These are phyloP conservation scores for Metallyticus violacea DNA, from an alignment of 2,888 invertebrate genomes.

Conservation along the genomic window DNA sequence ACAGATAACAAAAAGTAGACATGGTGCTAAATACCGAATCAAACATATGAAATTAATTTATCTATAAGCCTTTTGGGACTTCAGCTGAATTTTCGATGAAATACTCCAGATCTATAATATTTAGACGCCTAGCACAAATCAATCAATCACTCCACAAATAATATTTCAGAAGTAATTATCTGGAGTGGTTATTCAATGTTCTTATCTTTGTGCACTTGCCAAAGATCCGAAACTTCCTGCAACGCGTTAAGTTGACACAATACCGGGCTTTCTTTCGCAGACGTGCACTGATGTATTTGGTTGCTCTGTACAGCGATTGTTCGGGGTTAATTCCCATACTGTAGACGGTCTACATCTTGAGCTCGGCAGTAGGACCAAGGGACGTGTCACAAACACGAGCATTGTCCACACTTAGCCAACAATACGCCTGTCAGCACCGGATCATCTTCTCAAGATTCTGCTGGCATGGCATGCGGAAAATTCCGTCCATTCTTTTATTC, in stretches of 20 bases:
- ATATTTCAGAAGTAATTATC: too few relatives aligned
- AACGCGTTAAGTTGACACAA: background rate
- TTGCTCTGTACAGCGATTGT: background rate
- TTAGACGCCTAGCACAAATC: too few relatives aligned
- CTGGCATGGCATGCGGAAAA: background rate
- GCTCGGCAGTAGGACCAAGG: background rate
- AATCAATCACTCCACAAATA: too few relatives aligned
- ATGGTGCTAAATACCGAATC: too few relatives aligned
- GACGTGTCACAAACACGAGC: background rate
- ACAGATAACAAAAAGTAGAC: too few relatives aligned
- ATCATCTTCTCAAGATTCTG: background rate
- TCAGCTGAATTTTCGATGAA: too few relatives aligned
- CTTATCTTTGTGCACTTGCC: too few relatives aligned
- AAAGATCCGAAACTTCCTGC: background rate
- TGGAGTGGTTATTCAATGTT: too few relatives aligned
- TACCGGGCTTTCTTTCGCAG: background rate
- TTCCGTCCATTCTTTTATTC: background rate
- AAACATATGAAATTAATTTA: too few relatives aligned
- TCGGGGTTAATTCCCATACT: background rate
- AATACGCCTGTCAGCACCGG: background rate
- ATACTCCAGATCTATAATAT: too few relatives aligned
- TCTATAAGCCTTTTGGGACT: too few relatives aligned
- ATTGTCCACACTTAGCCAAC: conserved; percentile 3
- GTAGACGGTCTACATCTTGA: background rate
- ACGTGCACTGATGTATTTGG: background rate